These are phyloP conservation scores for Phymanthus crucifer DNA, from an alignment of 92 coral and sea anemone genomes.

Conservation along the genomic window DNA sequence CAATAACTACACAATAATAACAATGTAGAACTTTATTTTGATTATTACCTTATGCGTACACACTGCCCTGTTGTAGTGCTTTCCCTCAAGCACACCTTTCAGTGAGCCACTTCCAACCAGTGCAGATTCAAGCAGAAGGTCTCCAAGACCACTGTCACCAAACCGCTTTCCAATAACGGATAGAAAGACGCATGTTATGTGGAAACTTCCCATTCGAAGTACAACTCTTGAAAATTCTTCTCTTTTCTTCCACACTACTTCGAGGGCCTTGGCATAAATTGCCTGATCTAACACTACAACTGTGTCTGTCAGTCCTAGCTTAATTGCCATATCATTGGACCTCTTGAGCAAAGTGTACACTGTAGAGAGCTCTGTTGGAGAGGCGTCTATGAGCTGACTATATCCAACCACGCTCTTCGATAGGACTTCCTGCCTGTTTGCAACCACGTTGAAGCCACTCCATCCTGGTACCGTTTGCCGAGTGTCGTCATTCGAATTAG, in stretches of 20 bases:
- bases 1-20: neutral
- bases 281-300: slow-evolving; percentile 47
- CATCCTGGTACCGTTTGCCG: slow-evolving; percentile 53
- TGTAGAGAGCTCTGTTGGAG: slow-evolving; percentile 56
- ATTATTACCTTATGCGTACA: slow-evolving; percentile 37
- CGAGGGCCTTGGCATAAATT: slow-evolving; percentile 55
- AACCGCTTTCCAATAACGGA: slow-evolving; percentile 39
- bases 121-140: slow-evolving; percentile 28
- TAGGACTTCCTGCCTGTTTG: slow-evolving; percentile 30
- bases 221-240: slow-evolving; percentile 42
- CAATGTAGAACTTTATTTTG: neutral
- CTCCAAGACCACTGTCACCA: slow-evolving; percentile 34
- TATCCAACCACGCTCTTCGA: slow-evolving; percentile 49
- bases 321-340: slow-evolving; percentile 44
- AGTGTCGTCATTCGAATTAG: slow-evolving; percentile 3
- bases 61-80: too few relatives aligned
- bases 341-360: slow-evolving; percentile 46
- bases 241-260: slow-evolving; percentile 46
- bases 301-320: slow-evolving; percentile 42
- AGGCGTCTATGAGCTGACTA: slow-evolving; percentile 54
- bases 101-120: slow-evolving; percentile 5
- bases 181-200: slow-evolving; percentile 31
- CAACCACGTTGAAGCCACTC: slow-evolving; percentile 55
- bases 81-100: too few relatives aligned
- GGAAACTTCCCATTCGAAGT: slow-evolving; percentile 45